Conservation (phyloP, 2,113 vertebrate species). For the Rhynchomys soricoides region DNA sequence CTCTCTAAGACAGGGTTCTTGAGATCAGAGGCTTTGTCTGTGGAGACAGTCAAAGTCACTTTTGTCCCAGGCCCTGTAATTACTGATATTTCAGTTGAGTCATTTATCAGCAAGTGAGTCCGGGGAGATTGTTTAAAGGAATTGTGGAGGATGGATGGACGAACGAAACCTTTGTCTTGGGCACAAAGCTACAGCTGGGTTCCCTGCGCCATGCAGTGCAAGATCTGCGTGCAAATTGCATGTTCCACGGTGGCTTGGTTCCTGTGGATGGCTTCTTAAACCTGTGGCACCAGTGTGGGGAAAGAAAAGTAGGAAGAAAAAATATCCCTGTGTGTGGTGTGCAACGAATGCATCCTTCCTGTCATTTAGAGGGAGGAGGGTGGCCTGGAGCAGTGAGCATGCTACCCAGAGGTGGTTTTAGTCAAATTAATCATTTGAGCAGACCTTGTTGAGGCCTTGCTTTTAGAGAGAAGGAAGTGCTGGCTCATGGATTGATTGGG, state of each 20-base stretch:
- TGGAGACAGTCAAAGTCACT: neutral
- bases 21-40: neutral
- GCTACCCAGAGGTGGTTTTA: neutral
- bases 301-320: slow-evolving; percentile 23
- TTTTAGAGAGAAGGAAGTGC: neutral
- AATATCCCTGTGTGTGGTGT: neutral
- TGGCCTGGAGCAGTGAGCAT: neutral
- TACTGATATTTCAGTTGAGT: neutral
- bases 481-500: neutral
- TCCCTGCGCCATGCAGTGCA: neutral
- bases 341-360: neutral
- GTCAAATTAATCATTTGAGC: neutral
- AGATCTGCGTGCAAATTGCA: neutral
- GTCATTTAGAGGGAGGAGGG: neutral
- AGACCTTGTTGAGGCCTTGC: neutral
- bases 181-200: neutral
- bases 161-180: neutral
- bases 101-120: slow-evolving; percentile 48
- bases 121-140: neutral
- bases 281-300: neutral
- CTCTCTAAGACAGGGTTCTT: neutral
- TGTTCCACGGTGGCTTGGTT: fast-evolving
- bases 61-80: neutral
- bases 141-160: neutral
- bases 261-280: neutral